These are phyloP conservation scores for Nasonia giraulti DNA, from an alignment of 1,140 invertebrate genomes.

Conservation along the genomic window DNA sequence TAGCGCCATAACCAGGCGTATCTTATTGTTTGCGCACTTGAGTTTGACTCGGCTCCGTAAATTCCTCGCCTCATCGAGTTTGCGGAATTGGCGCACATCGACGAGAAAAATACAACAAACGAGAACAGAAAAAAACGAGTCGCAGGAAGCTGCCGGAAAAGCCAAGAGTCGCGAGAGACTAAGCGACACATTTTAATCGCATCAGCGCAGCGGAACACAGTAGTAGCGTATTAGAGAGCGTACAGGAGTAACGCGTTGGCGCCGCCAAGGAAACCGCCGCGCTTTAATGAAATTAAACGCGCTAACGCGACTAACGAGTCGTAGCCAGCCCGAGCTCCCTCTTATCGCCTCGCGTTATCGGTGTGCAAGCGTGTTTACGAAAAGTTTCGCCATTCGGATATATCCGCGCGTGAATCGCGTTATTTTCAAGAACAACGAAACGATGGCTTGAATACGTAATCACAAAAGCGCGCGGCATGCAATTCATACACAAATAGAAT, in stretches of 20 bases:
- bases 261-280: background rate
- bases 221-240: background rate
- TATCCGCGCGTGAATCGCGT: background rate
- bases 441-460: background rate
- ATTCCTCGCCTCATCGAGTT: background rate
- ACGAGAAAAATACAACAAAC: background rate
- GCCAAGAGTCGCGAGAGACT: background rate
- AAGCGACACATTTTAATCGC: constrained; percentile 1
- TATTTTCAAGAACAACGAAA: background rate
- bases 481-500: background rate
- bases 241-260: too few species aligned
- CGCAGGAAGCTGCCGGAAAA: background rate
- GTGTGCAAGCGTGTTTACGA: background rate
- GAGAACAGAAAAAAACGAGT: background rate
- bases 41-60: background rate
- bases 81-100: background rate
- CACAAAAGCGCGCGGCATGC: background rate
- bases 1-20: background rate
- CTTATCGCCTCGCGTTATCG: background rate
- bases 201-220: background rate
- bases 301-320: constrained; percentile 13
- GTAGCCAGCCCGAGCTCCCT: background rate
- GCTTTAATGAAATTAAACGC: constrained; percentile 19
- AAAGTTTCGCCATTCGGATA: background rate
- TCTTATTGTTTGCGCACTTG: constrained; percentile 5